phyloP scores from a whole-genome alignment of 2,113 vertebrate species.

The Phocoena sinus region DNA sequence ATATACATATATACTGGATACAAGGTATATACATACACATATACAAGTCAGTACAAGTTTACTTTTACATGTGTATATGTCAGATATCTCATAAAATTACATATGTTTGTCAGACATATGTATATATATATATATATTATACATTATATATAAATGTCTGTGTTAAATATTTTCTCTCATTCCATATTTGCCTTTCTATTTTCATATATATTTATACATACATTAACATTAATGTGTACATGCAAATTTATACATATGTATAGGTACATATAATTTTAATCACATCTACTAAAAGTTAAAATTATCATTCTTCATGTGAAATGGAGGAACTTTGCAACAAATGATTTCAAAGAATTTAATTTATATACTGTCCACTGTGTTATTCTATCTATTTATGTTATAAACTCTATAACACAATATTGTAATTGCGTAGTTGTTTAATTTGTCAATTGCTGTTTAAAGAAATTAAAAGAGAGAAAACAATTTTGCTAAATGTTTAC shows the following conservation, averaged over 20 bases:
- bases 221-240: not conserved
- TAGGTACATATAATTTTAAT: not conserved
- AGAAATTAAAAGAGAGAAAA: not conserved
- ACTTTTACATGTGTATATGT: not conserved
- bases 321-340: not conserved
- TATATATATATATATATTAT: not conserved
- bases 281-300: not conserved
- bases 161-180: not conserved
- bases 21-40: not conserved
- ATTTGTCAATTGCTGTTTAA: not conserved
- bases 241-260: not conserved
- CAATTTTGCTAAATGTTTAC: not conserved
- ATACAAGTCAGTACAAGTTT: not conserved
- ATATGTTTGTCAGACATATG: not conserved
- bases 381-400: not conserved
- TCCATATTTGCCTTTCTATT: not conserved
- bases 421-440: not conserved
- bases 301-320: not conserved
- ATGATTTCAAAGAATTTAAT: not conserved
- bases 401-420: not conserved
- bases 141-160: not conserved
- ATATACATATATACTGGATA: not conserved
- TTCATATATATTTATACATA: not conserved
- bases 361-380: not conserved
- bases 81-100: not conserved